Evolutionary conservation across 1,140 invertebrate genomes (phyloP).

Genomic region (Conus betulinus): DNA sequence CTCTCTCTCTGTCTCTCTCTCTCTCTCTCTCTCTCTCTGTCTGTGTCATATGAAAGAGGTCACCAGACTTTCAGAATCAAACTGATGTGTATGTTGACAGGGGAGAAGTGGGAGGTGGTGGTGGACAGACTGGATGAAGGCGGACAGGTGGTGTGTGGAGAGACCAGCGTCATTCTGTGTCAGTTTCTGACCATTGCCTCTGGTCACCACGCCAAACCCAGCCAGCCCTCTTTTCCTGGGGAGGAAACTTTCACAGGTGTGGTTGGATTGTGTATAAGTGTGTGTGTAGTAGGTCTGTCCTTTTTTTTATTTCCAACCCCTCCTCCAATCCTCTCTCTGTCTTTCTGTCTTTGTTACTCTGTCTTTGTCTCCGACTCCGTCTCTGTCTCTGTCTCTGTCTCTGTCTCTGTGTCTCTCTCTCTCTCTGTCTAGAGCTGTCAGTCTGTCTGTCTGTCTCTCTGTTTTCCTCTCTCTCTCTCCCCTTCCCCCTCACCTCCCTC

Average conservation of each 20-base stretch:
- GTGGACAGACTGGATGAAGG: slow-evolving; percentile 54
- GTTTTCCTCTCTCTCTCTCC: too few species aligned
- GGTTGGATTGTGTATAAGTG: neutral
- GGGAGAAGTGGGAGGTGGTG: slow-evolving; percentile 54
- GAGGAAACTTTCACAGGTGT: slow-evolving; percentile 69
- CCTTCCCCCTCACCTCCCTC: too few species aligned
- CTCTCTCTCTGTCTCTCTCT: too few species aligned
- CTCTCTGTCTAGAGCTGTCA: too few species aligned
- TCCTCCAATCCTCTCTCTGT: neutral
- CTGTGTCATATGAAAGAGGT: too few species aligned
- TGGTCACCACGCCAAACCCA: slow-evolving; percentile 73
- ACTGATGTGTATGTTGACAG: slow-evolving; percentile 51
- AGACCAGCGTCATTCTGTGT: slow-evolving; percentile 38
- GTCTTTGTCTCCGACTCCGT: neutral
- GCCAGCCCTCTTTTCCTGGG: slow-evolving; percentile 60
- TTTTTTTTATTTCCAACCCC: neutral
- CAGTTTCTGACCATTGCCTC: slow-evolving; percentile 67
- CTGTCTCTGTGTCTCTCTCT: too few species aligned
- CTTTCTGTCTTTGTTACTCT: neutral
- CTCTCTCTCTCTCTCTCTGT: too few species aligned
- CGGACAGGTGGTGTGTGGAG: slow-evolving; percentile 51
- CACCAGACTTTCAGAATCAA: too few species aligned
- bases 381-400: too few species aligned
- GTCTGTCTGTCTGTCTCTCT: too few species aligned
- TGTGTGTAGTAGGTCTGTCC: neutral